Conservation (phyloP, 2,888 invertebrate genomes). For the Scaptomyza flava region DNA sequence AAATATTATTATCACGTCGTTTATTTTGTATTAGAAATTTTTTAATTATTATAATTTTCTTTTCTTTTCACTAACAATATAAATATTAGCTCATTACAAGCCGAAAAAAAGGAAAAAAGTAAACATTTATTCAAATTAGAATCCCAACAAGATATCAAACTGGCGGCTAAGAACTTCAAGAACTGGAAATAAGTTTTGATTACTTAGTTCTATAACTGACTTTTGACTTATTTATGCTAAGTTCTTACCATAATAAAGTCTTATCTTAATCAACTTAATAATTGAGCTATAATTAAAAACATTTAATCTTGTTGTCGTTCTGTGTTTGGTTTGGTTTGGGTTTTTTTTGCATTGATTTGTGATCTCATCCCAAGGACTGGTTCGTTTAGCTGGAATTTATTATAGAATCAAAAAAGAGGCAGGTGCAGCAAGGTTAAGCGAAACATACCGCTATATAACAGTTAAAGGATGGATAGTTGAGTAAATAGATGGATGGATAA, state of each 20-base stretch:
- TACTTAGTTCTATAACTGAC: background rate
- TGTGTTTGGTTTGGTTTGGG: too few species aligned
- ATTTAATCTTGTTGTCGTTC: background rate
- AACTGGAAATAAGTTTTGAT: conserved; percentile 7
- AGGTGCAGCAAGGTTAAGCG: too few species aligned
- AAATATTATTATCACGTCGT: background rate
- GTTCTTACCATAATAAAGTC: background rate
- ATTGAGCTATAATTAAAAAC: background rate
- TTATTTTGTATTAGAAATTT: background rate
- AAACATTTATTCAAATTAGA: background rate
- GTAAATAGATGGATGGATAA: too few species aligned
- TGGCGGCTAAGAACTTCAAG: background rate
- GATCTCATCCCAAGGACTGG: conserved; percentile 3
- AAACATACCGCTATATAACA: too few species aligned
- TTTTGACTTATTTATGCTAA: background rate
- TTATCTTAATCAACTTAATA: background rate
- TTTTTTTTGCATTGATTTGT: background rate
- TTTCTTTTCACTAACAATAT: background rate
- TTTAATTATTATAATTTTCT: background rate
- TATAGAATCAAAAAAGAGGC: too few species aligned
- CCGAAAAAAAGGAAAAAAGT: background rate
- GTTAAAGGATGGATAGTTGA: too few species aligned
- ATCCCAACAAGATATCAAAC: background rate
- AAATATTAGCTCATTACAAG: background rate
- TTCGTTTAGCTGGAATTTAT: background rate